Conservation (phyloP, 1,140 invertebrate species). For the Thaumatotibia leucotreta region DNA sequence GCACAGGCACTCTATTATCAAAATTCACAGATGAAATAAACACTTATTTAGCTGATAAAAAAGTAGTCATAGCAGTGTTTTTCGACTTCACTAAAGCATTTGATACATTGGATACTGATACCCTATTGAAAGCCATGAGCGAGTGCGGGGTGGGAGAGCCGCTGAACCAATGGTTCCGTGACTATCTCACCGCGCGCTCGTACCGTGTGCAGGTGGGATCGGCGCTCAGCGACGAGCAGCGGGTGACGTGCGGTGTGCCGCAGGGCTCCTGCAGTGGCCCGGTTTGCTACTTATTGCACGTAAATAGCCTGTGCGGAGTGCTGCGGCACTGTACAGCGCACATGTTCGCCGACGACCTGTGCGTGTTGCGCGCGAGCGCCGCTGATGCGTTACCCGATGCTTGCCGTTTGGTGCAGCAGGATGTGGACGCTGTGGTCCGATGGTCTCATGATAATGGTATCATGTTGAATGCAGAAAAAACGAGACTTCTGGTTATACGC, state of each 20-base stretch:
- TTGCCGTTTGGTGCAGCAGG: conserved; percentile 14
- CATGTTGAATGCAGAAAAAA: conserved; percentile 10
- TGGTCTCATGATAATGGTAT: conserved; percentile 19
- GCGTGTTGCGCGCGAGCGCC: background rate
- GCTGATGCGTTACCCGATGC: background rate
- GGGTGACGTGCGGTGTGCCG: conserved; percentile 17
- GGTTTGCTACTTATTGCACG: conserved; percentile 20
- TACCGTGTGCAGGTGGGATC: conserved; percentile 17
- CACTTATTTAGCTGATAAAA: too few species aligned
- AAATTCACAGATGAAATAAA: too few species aligned
- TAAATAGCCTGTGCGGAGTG: conserved; percentile 17
- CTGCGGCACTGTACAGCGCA: conserved; percentile 5
- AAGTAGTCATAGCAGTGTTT: too few species aligned
- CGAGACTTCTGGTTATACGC: background rate
- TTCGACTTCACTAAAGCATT: too few species aligned
- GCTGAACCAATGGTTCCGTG: conserved; percentile 22
- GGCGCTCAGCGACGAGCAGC: background rate
- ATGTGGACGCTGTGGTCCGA: conserved; percentile 12
- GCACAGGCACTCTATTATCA: too few species aligned
- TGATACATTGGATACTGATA: too few species aligned
- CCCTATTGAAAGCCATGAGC: conserved; percentile 19
- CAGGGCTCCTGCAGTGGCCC: conserved; percentile 24
- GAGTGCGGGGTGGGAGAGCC: conserved; percentile 19
- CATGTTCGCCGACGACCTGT: conserved; percentile 17
- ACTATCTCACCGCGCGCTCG: conserved; percentile 17